Percentiles rank a stretch among this genome's conserved stretches.
Conservation (phyloP, 2,797 vertebrate genomes). For the Microctenopoma stevenorrisi region DNA sequence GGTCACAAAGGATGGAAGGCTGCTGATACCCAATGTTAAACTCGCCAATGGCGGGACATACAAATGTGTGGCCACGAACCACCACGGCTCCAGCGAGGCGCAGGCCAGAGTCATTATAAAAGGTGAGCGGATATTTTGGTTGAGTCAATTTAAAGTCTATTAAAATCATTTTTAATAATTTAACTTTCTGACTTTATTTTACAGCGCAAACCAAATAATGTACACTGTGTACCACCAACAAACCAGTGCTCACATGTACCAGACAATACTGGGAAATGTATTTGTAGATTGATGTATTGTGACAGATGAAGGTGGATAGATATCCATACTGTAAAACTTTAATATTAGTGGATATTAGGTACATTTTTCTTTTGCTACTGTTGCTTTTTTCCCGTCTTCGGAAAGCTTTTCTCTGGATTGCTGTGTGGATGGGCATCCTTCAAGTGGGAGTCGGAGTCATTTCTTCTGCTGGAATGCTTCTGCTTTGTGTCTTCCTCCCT, state of each 20-base stretch:
- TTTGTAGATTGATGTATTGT: constrained; percentile 23
- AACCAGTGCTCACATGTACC: background rate
- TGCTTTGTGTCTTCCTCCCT: constrained; percentile 23
- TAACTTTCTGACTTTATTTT: constrained; percentile 16
- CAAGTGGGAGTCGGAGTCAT: constrained; percentile 35
- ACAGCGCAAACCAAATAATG: constrained; percentile 57
- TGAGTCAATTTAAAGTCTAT: background rate
- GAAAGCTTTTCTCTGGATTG: constrained; percentile 27
- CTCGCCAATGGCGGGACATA: constrained; percentile 86
- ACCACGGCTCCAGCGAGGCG: constrained; percentile 86
- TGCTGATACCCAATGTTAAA: constrained; percentile 74
- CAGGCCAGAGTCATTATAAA: constrained; percentile 82
- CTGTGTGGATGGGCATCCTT: background rate
- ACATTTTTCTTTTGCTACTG: constrained; percentile 26
- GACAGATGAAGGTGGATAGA: background rate
- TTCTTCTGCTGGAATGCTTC: constrained; percentile 24
- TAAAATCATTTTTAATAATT: background rate
- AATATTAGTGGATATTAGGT: background rate
- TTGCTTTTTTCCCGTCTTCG: constrained; percentile 14
- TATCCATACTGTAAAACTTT: background rate
- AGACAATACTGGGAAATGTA: constrained; percentile 10
- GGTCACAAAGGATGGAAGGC: constrained; percentile 74
- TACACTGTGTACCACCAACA: background rate
- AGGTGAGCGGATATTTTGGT: constrained; percentile 79
- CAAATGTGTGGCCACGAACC: constrained; percentile 90